A percentile compares a stretch with the other conserved stretches of the same genome.
Evolutionary conservation across 2,888 invertebrate genomes (phyloP).

Genomic region (Acholoe squamosa): DNA sequence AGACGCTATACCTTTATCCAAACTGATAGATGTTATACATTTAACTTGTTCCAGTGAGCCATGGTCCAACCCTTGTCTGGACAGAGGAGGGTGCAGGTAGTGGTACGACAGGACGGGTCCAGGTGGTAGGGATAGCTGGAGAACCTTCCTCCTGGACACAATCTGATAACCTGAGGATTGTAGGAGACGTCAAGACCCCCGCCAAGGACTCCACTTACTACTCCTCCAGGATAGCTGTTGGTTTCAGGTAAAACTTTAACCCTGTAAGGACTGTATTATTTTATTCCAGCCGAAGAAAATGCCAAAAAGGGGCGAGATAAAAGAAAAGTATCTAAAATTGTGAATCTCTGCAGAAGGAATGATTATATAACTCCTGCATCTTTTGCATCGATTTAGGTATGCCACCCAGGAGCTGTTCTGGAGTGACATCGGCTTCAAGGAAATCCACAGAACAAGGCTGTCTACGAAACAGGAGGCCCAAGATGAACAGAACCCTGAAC

Average conservation of each 20-base stretch:
- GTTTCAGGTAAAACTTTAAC: constrained; percentile 55
- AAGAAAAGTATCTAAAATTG: too few species aligned
- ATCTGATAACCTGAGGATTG: background rate
- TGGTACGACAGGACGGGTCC: constrained; percentile 44
- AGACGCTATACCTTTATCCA: too few species aligned
- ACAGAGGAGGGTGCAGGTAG: background rate
- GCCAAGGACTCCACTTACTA: background rate
- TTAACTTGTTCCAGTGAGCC: background rate
- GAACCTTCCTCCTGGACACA: constrained; percentile 65
- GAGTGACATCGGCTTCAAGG: constrained; percentile 66
- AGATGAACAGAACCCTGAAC: background rate
- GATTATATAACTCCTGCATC: too few species aligned
- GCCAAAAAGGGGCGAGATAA: too few species aligned
- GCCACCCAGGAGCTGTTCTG: constrained; percentile 63
- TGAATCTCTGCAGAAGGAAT: too few species aligned
- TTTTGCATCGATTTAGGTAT: constrained; percentile 56
- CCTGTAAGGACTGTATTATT: too few species aligned
- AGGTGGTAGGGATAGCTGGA: constrained; percentile 62
- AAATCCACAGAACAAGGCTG: constrained; percentile 64
- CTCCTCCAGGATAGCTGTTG: constrained; percentile 40
- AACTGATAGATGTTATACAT: too few species aligned
- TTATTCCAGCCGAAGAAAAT: too few species aligned
- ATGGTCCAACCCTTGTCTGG: background rate
- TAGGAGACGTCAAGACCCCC: background rate
- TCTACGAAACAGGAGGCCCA: background rate